phyloP scores from a whole-genome alignment of 2,797 vertebrate genomes.

The Peromyscus attwateri region DNA sequence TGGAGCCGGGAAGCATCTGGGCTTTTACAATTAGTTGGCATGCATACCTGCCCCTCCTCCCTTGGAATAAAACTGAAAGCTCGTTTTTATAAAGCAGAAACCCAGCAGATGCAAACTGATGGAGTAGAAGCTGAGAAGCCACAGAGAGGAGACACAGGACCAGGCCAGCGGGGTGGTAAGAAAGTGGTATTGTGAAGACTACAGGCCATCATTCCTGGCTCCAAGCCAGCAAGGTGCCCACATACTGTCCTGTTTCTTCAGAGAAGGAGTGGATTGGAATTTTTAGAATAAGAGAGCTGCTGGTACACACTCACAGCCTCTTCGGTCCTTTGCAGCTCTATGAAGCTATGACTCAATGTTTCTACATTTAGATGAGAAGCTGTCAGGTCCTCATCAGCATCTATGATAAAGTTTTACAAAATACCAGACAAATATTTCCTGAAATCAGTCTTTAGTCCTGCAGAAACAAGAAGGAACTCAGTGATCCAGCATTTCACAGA shows the following conservation, averaged over 20 bases:
- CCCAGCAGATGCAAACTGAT: slow-evolving; percentile 18
- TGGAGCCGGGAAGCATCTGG: not conserved
- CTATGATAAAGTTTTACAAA: slow-evolving; percentile 19
- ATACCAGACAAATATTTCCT: slow-evolving; percentile 35
- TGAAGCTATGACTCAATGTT: slow-evolving; percentile 6
- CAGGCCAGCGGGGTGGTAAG: not conserved
- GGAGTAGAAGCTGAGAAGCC: not conserved
- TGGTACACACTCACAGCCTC: slow-evolving; percentile 9
- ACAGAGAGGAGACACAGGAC: not conserved
- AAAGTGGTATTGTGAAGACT: not conserved
- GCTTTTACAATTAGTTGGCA: not conserved
- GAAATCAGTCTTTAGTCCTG: slow-evolving; percentile 29
- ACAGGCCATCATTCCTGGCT: not conserved
- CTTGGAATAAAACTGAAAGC: slow-evolving; percentile 42
- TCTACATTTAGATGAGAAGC: slow-evolving; percentile 51
- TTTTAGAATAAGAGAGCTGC: not conserved
- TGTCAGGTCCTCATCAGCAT: not conserved
- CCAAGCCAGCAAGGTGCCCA: slow-evolving; percentile 12
- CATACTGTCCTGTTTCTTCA: slow-evolving; percentile 23
- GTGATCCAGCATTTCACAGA: not conserved
- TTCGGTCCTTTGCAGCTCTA: not conserved
- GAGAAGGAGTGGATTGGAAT: not conserved
- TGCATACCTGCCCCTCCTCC: not conserved
- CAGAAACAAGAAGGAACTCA: slow-evolving; percentile 37
- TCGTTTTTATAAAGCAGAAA: slow-evolving; percentile 58